Base-by-base conservation (phyloP, 2,113 vertebrate genomes). In the Australoheros scitulus region DNA sequence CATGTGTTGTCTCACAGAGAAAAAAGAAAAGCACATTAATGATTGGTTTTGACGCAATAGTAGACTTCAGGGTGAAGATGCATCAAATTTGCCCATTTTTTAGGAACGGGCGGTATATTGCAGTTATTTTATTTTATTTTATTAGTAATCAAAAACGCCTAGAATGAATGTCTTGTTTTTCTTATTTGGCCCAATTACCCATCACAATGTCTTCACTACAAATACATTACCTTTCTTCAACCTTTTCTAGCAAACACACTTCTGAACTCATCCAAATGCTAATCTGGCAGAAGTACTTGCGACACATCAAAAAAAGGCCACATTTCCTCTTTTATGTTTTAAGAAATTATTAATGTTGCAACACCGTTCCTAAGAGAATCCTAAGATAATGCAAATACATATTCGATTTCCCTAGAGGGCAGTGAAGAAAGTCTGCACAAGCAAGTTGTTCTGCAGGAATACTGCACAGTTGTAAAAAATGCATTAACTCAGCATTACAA, bases 321-420 rank as follows among this genome's bases (percentile, higher is more conserved):
- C 83, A 87, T 84, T 90, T 86, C 83, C 68, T 81, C 86, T 92
- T 94, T 94, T 83, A 93, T 92, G 91, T 93, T 92, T 92, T 88
- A 57, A 91, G 88, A 95, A 95, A 94, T 94, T 94, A 94, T 93
- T 94, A 93, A 95, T 94, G 94, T 91, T 81, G 79, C 93, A 93
- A 91, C 93, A 92, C 61, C 85, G 86, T 92, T 93, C 89, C 83
- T 38, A 10, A 38, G 36, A 64, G 91, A 93, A 86, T 88, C 92
- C 89, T 81, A 77, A 80, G 90, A 93, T 93, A 93, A 89, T 87
- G 84, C 89, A 93, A 92, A 94, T 94, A 91, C 88, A 93, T 94
- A 92, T 95, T 94, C 92, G n/a, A 94, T 93, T 93, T 88, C 94
- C 94, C 95, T 59, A 29, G 80, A 90, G 94, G 92, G 77, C 77